Percentiles rank a stretch among this genome's conserved stretches.
These are phyloP conservation scores for Amiota mariae DNA, from an alignment of 2,888 invertebrate species.

Conservation along the genomic window DNA sequence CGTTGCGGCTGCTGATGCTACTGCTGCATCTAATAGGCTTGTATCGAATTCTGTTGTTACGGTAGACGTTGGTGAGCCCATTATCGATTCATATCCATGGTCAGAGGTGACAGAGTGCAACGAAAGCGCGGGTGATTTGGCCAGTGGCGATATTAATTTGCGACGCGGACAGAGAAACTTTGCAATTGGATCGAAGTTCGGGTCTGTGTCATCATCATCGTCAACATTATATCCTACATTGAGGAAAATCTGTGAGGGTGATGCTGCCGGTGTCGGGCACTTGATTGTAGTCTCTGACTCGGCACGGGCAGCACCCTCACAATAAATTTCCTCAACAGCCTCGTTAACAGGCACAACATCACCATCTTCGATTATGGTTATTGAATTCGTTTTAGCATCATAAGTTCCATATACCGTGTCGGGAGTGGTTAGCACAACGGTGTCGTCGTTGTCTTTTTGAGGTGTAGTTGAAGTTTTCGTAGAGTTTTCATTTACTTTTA, in stretches of 20 bases:
- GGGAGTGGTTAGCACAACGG: conserved; percentile 55
- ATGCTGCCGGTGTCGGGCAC: conserved; percentile 63
- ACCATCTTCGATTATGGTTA: conserved; percentile 81
- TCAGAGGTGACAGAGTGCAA: conserved; percentile 75
- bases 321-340: conserved; percentile 73
- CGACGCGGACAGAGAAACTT: conserved; percentile 64
- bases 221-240: conserved; percentile 57
- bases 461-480: conserved; percentile 42
- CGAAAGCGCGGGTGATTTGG: conserved; percentile 65
- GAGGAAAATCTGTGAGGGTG: conserved; percentile 67
- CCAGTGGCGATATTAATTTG: conserved; percentile 65
- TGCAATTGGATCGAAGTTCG: conserved; percentile 67
- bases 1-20: conserved; percentile 38
- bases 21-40: conserved; percentile 30
- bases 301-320: conserved; percentile 71
- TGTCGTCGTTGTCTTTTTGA: conserved; percentile 13
- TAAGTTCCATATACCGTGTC: conserved; percentile 83
- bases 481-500: conserved; percentile 52
- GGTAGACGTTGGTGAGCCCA: conserved; percentile 76
- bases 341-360: conserved; percentile 75
- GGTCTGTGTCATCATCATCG: conserved; percentile 60
- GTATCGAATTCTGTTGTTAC: conserved; percentile 54
- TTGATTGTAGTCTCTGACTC: conserved; percentile 61
- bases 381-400: conserved; percentile 82
- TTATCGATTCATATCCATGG: conserved; percentile 80